phyloP scores from a whole-genome alignment of 1,140 invertebrate genomes.

The Bombyx mandarina region DNA sequence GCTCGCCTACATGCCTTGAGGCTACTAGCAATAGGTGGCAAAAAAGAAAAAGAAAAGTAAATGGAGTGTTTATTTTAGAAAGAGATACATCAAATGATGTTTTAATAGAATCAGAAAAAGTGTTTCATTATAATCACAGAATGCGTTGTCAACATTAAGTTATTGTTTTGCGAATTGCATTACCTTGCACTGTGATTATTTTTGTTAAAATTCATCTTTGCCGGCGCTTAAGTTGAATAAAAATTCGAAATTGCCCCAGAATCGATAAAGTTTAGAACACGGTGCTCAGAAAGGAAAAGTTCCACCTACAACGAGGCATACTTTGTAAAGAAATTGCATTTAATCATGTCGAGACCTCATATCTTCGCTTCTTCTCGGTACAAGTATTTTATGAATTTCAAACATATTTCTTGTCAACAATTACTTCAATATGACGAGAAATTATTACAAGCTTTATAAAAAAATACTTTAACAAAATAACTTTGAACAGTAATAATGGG shows the following conservation, averaged over 20 bases:
- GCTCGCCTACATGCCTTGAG: too few species aligned
- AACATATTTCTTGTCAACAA: conserved; percentile 55
- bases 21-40: too few species aligned
- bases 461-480: conserved; percentile 38
- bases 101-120: too few species aligned
- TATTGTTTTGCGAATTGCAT: too few species aligned
- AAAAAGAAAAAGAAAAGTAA: too few species aligned
- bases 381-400: conserved; percentile 54
- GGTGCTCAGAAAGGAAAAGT: conserved; percentile 31
- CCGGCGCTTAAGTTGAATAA: neutral
- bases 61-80: too few species aligned
- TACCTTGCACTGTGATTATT: too few species aligned
- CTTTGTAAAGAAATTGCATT: conserved; percentile 63
- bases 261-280: conserved; percentile 26
- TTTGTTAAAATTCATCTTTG: too few species aligned
- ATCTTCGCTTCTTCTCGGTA: conserved; percentile 46
- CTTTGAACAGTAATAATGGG: too few species aligned
- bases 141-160: too few species aligned
- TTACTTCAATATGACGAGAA: conserved; percentile 50
- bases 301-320: conserved; percentile 45
- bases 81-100: too few species aligned
- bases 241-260: conserved; percentile 4
- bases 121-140: too few species aligned
- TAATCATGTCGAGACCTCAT: conserved; percentile 57
- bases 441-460: conserved; percentile 31